Percentiles rank a stretch among this genome's conserved stretches.
Conservation (phyloP, 2,113 vertebrate species). For the Rhinolophus sinicus region DNA sequence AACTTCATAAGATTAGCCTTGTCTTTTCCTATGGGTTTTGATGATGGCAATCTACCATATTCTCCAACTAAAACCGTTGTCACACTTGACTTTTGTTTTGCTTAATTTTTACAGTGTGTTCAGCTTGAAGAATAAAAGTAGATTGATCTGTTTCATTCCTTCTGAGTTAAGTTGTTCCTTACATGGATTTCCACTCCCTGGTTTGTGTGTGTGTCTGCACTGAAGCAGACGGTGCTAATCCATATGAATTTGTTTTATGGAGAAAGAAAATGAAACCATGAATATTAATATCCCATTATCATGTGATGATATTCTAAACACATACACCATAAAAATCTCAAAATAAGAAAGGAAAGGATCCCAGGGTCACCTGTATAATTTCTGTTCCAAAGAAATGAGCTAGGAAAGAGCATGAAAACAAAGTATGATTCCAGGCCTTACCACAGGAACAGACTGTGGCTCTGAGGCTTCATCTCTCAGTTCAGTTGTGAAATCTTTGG, state of each 20-base stretch:
- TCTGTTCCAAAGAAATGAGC: conserved; percentile 21
- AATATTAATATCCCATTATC: conserved; percentile 77
- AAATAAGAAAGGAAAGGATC: conserved; percentile 21
- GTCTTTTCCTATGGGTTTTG: conserved; percentile 72
- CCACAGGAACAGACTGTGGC: not conserved
- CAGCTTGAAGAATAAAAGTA: conserved; percentile 59
- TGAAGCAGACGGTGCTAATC: conserved; percentile 55
- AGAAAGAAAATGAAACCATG: conserved; percentile 69
- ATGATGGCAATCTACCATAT: conserved; percentile 62
- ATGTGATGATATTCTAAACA: conserved; percentile 63
- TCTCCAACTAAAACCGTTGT: conserved; percentile 69
- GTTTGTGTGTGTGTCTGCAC: conserved; percentile 6
- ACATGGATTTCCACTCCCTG: conserved; percentile 34
- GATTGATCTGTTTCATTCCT: conserved; percentile 62
- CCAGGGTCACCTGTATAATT: conserved; percentile 45
- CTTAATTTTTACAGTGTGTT: conserved; percentile 71
- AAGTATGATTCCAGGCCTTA: not conserved
- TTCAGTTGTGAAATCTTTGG: not conserved
- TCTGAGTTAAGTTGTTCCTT: conserved; percentile 54
- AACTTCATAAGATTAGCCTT: conserved; percentile 72
- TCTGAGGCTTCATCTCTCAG: not conserved
- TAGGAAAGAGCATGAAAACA: not conserved
- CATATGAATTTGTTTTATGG: conserved; percentile 63
- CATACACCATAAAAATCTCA: conserved; percentile 56
- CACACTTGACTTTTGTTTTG: conserved; percentile 73